Percentiles rank a stretch among this genome's conserved stretches.
Conservation (phyloP, 2,888 invertebrate species). For the Netelia virgata region DNA sequence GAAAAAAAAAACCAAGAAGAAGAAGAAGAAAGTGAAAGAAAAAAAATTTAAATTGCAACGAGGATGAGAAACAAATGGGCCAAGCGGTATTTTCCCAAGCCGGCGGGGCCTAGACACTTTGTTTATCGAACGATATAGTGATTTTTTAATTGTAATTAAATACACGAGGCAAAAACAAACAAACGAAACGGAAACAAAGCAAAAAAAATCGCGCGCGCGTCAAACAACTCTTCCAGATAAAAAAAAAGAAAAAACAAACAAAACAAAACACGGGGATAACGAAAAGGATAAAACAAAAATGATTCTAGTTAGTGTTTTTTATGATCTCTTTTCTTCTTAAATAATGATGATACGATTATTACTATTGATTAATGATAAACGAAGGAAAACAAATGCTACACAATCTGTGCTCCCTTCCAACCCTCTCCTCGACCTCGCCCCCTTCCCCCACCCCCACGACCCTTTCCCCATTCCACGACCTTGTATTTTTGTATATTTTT, state of each 20-base stretch:
- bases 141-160: conserved; percentile 80
- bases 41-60: conserved; percentile 21
- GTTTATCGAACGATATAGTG: conserved; percentile 81
- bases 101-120: conserved; percentile 78
- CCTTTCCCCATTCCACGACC: conserved; percentile 1
- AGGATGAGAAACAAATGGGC: conserved; percentile 64
- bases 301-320: conserved; percentile 85
- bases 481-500: conserved; percentile 78
- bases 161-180: conserved; percentile 19
- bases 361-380: conserved; percentile 82
- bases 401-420: conserved; percentile 79
- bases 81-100: conserved; percentile 70
- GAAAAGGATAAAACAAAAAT: conserved; percentile 75
- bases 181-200: conserved; percentile 64
- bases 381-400: conserved; percentile 70
- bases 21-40: conserved; percentile 7
- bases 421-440: conserved; percentile 15
- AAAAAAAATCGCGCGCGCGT: conserved; percentile 65
- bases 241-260: conserved; percentile 46
- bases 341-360: conserved; percentile 80
- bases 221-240: conserved; percentile 78
- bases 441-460: background rate
- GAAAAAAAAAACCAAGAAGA: conserved; percentile 19
- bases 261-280: conserved; percentile 29
- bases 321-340: conserved; percentile 84